These are phyloP conservation scores for Artemia franciscana DNA, from an alignment of 1,140 invertebrate genomes.

Conservation along the genomic window DNA sequence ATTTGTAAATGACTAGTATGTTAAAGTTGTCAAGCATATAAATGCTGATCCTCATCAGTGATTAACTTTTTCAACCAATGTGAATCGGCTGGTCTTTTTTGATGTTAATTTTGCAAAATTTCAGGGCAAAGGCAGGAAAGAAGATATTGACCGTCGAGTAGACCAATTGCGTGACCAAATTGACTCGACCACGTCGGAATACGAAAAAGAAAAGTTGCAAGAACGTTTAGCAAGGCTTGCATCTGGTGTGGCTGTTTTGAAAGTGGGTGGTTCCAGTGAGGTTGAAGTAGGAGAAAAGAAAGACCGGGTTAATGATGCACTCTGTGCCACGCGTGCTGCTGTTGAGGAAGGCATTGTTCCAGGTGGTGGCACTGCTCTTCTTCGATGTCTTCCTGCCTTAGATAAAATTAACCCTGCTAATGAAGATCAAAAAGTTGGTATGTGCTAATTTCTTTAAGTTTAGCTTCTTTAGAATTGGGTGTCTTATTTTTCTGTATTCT, in stretches of 20 bases:
- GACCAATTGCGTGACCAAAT: constrained; percentile 87
- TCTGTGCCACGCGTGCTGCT: constrained; percentile 92
- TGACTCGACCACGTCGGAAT: constrained; percentile 78
- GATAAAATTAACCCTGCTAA: constrained; percentile 46
- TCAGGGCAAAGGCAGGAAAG: constrained; percentile 52
- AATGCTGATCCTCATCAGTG: too few relatives aligned
- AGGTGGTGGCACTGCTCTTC: constrained; percentile 82
- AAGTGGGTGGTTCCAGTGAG: constrained; percentile 90
- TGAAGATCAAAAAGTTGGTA: constrained; percentile 59
- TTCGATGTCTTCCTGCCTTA: constrained; percentile 59
- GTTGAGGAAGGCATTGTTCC: constrained; percentile 99
- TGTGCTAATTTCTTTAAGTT: too few relatives aligned
- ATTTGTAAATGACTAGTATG: too few relatives aligned
- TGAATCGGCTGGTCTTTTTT: too few relatives aligned
- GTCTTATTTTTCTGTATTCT: too few relatives aligned
- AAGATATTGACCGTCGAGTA: constrained; percentile 68
- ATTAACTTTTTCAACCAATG: too few relatives aligned
- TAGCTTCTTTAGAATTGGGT: too few relatives aligned
- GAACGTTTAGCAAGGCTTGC: constrained; percentile 84
- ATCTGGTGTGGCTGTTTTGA: constrained; percentile 83
- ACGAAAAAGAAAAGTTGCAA: constrained; percentile 96
- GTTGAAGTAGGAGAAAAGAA: constrained; percentile 99
- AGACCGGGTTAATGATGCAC: constrained; percentile 90
- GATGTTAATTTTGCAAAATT: too few relatives aligned
- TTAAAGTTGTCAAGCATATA: too few relatives aligned